phyloP scores from a whole-genome alignment of 2,113 vertebrate species.

The Sceloporus undulatus region DNA sequence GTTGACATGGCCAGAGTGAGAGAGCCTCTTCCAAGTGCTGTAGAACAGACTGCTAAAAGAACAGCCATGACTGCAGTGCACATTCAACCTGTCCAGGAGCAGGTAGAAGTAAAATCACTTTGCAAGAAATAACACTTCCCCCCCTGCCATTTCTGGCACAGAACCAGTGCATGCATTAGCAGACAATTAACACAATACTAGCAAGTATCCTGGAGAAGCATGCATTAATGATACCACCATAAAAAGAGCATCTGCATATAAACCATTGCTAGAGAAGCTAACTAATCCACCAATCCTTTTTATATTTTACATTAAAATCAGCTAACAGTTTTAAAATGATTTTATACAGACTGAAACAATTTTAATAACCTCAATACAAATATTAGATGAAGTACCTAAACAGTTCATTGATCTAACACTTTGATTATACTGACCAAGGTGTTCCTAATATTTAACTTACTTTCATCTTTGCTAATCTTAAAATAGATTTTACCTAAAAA shows the following conservation, averaged over 20 bases:
- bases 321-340: constrained; percentile 48
- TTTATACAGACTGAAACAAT: constrained; percentile 23
- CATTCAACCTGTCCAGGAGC: constrained; percentile 81
- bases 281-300: background rate
- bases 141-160: constrained; percentile 18
- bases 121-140: constrained; percentile 17
- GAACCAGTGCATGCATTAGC: constrained; percentile 50
- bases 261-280: constrained; percentile 1
- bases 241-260: background rate
- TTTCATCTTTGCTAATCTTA: constrained; percentile 32
- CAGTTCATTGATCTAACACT: constrained; percentile 55
- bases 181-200: constrained; percentile 55
- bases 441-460: constrained; percentile 50
- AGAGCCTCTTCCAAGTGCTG: constrained; percentile 78
- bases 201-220: constrained; percentile 30
- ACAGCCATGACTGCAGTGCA: constrained; percentile 81
- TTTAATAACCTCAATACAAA: constrained; percentile 50
- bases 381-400: constrained; percentile 22
- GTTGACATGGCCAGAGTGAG: constrained; percentile 91
- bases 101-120: constrained; percentile 76
- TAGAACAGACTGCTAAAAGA: constrained; percentile 81
- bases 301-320: constrained; percentile 27
- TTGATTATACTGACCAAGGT: background rate
- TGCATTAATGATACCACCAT: constrained; percentile 24
- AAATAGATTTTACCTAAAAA: constrained; percentile 30